Conservation (phyloP, 2,797 vertebrate genomes). For the Halcyon badia region DNA sequence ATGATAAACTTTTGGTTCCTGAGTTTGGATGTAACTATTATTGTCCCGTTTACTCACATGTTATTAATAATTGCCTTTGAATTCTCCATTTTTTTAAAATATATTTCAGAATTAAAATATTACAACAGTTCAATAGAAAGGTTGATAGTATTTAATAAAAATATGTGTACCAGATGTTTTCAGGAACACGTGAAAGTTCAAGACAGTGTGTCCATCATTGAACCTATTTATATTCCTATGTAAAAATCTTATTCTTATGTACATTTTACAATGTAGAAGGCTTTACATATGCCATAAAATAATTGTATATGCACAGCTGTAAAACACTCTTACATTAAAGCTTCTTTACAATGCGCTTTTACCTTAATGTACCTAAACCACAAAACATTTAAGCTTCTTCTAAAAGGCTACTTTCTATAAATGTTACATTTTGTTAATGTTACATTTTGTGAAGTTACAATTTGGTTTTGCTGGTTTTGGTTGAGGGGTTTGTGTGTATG, state of each 20-base stretch:
- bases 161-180: background rate
- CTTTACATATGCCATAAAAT: background rate
- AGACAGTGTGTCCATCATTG: background rate
- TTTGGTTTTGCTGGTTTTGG: background rate
- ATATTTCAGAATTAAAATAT: background rate
- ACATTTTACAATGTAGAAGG: background rate
- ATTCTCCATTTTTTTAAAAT: background rate
- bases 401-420: background rate
- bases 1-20: background rate
- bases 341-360: background rate
- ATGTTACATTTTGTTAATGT: background rate
- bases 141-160: background rate
- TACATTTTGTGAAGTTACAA: background rate
- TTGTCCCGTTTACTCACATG: background rate
- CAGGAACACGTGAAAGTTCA: background rate
- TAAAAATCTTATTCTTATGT: background rate
- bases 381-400: background rate
- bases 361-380: background rate
- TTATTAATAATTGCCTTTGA: background rate
- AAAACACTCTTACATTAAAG: background rate
- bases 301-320: background rate
- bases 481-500: background rate
- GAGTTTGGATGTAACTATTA: background rate
- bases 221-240: background rate
- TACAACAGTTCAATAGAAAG: background rate